Percentiles rank a stretch among this genome's conserved stretches.
phyloP scores from a whole-genome alignment of 2,888 invertebrate species.

The Allolobophora icterica region DNA sequence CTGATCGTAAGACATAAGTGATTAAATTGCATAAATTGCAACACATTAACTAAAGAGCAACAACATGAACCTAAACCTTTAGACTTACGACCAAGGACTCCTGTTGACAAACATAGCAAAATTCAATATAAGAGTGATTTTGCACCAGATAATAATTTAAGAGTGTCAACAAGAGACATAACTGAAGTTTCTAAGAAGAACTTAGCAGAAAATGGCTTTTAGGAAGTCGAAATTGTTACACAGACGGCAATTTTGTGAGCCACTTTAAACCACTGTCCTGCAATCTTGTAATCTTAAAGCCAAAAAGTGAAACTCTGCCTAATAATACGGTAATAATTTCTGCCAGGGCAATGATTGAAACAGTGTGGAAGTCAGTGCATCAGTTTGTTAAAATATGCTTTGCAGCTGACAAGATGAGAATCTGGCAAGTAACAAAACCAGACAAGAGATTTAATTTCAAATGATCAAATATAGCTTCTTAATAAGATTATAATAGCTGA shows the following conservation, averaged over 20 bases:
- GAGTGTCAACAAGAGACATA: slow-evolving; percentile 3
- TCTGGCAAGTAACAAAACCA: not conserved
- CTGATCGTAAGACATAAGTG: not conserved
- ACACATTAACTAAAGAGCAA: not conserved
- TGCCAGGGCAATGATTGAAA: not conserved
- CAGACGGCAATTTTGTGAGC: not conserved
- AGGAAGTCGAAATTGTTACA: not conserved
- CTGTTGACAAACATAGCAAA: slow-evolving; percentile 37
- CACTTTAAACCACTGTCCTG: not conserved
- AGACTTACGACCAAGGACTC: slow-evolving; percentile 45
- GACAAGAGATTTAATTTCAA: not conserved
- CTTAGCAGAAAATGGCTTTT: not conserved
- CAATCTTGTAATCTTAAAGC: not conserved
- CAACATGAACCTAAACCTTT: not conserved
- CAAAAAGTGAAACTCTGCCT: not conserved
- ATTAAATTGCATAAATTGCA: not conserved
- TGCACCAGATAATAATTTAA: no score
- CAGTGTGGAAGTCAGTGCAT: not conserved
- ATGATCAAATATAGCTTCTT: no score
- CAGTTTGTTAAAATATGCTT: no score
- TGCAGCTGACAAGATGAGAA: not conserved
- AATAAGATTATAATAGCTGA: not conserved
- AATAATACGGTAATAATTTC: not conserved
- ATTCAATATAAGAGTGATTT: not conserved
- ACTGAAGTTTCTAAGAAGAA: not conserved